Conservation (phyloP, 92 coral and sea anemone species). For the Anthopleura xanthogrammica region DNA sequence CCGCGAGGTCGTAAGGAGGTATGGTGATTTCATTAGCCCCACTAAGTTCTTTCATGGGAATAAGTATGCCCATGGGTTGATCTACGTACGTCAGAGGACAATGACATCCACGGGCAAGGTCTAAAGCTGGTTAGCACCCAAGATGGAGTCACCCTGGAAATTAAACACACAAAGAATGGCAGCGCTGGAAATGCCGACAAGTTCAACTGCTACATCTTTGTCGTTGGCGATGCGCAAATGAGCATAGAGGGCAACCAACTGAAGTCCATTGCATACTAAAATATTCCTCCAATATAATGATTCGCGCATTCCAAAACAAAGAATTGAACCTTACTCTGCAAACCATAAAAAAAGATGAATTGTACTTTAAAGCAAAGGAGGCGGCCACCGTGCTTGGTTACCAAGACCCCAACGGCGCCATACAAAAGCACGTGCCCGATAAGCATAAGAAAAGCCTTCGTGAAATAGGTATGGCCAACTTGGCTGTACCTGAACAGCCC, state of each 20-base stretch:
- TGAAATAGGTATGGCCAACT: too few relatives aligned
- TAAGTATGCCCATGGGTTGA: background rate
- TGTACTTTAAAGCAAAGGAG: too few relatives aligned
- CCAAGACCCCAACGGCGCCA: too few relatives aligned
- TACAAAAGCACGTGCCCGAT: too few relatives aligned
- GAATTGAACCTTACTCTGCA: too few relatives aligned
- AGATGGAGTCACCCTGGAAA: background rate
- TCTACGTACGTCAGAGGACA: background rate
- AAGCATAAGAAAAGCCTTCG: too few relatives aligned
- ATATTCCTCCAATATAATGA: background rate
- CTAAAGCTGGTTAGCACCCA: background rate
- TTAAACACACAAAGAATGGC: background rate
- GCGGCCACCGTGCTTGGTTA: too few relatives aligned
- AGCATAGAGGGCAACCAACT: background rate
- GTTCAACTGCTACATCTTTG: background rate
- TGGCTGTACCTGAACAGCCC: too few relatives aligned
- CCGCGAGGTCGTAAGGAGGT: too few relatives aligned
- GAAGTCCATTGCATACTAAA: background rate
- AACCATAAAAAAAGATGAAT: too few relatives aligned
- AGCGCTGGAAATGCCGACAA: background rate
- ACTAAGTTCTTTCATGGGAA: background rate
- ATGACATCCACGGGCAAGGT: background rate
- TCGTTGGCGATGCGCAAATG: constrained; percentile 1
- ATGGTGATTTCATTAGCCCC: background rate
- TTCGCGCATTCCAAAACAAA: too few relatives aligned